Base-by-base conservation (phyloP, 1,140 invertebrate species). In the Maniola jurtina region DNA sequence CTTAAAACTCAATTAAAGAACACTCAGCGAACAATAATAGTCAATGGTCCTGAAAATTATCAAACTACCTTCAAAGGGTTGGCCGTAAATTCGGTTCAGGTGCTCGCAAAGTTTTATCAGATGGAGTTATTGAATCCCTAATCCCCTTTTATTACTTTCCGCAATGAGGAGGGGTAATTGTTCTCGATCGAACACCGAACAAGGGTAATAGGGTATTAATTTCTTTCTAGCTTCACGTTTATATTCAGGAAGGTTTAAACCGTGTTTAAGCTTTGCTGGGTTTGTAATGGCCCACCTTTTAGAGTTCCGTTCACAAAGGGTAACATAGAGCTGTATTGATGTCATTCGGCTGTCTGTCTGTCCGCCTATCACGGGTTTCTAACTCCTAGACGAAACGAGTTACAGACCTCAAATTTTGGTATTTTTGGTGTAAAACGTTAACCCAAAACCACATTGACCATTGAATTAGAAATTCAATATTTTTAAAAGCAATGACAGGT, bases 101-200 rank as follows among this genome's bases (percentile, higher is more conserved):
- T 88, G 85, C 66, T 70, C 77, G 57, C 61, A 75, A 81, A 80
- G 65, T 83, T 83, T 81, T 83, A 83, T 84, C 83, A 77, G 82
- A 74, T 76, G 73, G 72, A 81, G 77, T 81, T 85, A 87, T 85
- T 84, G 85, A 88, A 86, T 86, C 79, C 77, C 68, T 85, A 88
- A 86, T 86, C 79, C 85, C 76, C 75, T 80, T 87, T 88, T 88
- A 86, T 86, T 86, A 79, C 79, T 80, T 76, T 73, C 75, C 70
- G 77, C 75, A 83, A 84, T 81, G 83, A 83, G 83, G 81, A 66
- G 67, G 67, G 70, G 67, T 75, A 76, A 76, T 74, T 81, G 79
- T 81, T 83, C 81, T 72, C 77, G 75, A 73, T 68, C 72, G 75
- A 72, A 73, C 68, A 68, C 67, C 67, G 67, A 75, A 68, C 73